phyloP scores from a whole-genome alignment of 2,113 vertebrate genomes.

The Corythaeola cristata region DNA sequence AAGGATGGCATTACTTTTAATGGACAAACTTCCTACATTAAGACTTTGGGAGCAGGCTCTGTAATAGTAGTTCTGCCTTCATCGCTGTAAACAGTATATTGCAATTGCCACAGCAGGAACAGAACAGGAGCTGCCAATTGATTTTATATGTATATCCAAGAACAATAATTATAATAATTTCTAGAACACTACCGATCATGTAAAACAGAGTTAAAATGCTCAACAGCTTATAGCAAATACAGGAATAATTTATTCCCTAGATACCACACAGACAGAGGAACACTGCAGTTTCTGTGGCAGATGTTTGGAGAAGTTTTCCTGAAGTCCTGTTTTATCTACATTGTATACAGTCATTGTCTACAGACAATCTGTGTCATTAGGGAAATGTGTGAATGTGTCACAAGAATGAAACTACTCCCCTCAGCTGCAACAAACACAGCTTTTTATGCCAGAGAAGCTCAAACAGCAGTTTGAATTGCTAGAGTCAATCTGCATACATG shows the following conservation, averaged over 20 bases:
- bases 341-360: not conserved
- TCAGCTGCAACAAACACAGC: not conserved
- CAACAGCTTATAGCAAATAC: not conserved
- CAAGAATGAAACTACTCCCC: not conserved
- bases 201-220: not conserved
- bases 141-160: not conserved
- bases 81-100: not conserved
- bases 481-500: not conserved
- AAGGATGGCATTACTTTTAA: not conserved
- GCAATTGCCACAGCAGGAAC: not conserved
- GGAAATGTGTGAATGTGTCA: not conserved
- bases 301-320: not conserved
- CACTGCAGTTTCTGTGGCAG: not conserved
- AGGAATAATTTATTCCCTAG: not conserved
- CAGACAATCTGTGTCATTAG: not conserved
- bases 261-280: not conserved
- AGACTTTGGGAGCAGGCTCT: not conserved
- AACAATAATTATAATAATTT: not conserved
- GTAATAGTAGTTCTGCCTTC: not conserved
- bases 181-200: not conserved
- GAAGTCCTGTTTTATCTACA: not conserved
- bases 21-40: not conserved
- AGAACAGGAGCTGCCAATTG: not conserved
- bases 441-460: not conserved
- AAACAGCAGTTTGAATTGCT: not conserved